These are phyloP conservation scores for Endotricha flammealis DNA, from an alignment of 2,888 invertebrate genomes.

Conservation along the genomic window DNA sequence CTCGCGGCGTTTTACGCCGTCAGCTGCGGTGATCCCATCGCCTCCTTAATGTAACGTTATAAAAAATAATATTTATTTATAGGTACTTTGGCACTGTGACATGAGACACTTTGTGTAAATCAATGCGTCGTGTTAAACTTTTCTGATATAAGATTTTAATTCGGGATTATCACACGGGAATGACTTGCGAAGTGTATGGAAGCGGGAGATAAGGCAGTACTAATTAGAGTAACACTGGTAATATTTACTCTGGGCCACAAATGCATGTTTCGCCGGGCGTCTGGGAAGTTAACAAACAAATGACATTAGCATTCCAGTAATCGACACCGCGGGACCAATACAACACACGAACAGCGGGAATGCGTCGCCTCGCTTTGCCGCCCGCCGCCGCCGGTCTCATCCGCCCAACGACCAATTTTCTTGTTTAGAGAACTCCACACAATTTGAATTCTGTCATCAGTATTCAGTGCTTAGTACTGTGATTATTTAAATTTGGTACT, in stretches of 20 bases:
- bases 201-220: constrained; percentile 42
- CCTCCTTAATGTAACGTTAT: constrained; percentile 60
- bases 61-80: constrained; percentile 63
- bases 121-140: constrained; percentile 28
- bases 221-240: constrained; percentile 40
- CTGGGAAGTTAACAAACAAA: constrained; percentile 64
- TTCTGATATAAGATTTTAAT: constrained; percentile 14
- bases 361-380: no score
- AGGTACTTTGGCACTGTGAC: constrained; percentile 40
- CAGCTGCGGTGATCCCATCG: constrained; percentile 72
- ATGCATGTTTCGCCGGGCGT: constrained; percentile 41
- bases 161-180: constrained; percentile 1
- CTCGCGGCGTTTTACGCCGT: constrained; percentile 58
- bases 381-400: no score
- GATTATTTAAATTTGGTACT: constrained; percentile 63
- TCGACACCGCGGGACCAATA: constrained; percentile 59
- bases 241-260: constrained; percentile 40
- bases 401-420: constrained; percentile 51
- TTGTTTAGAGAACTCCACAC: constrained; percentile 57
- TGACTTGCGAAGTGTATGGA: constrained; percentile 27
- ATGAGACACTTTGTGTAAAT: constrained; percentile 35
- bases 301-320: constrained; percentile 67
- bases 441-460: constrained; percentile 60
- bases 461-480: constrained; percentile 48
- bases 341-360: constrained; percentile 28